These are phyloP conservation scores for Saxidomus purpurata DNA, from an alignment of 1,140 invertebrate genomes.

Conservation along the genomic window DNA sequence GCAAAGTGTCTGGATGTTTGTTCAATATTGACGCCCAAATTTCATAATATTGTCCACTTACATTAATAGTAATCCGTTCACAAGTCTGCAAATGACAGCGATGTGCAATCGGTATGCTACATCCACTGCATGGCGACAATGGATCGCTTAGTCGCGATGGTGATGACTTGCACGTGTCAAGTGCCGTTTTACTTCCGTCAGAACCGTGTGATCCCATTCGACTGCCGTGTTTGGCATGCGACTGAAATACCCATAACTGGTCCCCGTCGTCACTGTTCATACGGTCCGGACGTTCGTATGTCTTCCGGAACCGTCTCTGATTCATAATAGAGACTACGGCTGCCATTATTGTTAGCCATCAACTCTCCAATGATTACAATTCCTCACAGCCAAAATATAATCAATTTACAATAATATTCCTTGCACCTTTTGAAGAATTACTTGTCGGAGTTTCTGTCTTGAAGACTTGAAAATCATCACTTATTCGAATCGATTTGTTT, in stretches of 20 bases:
- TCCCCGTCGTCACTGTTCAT: conserved; percentile 77
- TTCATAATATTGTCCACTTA: conserved; percentile 99
- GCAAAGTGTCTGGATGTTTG: conserved; percentile 98
- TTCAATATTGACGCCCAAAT: conserved; percentile 98
- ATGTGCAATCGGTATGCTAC: conserved; percentile 74
- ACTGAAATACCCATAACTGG: conserved; percentile 78
- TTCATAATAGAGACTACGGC: conserved; percentile 80
- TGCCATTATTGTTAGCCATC: conserved; percentile 73
- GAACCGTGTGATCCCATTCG: conserved; percentile 59
- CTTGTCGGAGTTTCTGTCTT: background rate
- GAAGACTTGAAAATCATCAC: conserved; percentile 2
- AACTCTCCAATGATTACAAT: conserved; percentile 31
- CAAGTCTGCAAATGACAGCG: conserved; percentile 81
- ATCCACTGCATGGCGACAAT: conserved; percentile 68
- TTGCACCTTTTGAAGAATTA: conserved; percentile 25
- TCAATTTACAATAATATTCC: conserved; percentile 32
- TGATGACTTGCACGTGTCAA: conserved; percentile 57
- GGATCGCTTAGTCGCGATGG: conserved; percentile 53
- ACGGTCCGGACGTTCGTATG: conserved; percentile 77
- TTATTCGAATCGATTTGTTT: conserved; percentile 12
- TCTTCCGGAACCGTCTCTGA: conserved; percentile 81
- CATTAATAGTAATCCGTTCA: conserved; percentile 95
- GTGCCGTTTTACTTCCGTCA: conserved; percentile 56
- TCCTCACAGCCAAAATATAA: conserved; percentile 21
- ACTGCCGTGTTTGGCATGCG: conserved; percentile 59